Percentiles rank a stretch among this genome's conserved stretches.
These are phyloP conservation scores for Nymphalis urticae DNA, from an alignment of 2,888 invertebrate species.

Conservation along the genomic window DNA sequence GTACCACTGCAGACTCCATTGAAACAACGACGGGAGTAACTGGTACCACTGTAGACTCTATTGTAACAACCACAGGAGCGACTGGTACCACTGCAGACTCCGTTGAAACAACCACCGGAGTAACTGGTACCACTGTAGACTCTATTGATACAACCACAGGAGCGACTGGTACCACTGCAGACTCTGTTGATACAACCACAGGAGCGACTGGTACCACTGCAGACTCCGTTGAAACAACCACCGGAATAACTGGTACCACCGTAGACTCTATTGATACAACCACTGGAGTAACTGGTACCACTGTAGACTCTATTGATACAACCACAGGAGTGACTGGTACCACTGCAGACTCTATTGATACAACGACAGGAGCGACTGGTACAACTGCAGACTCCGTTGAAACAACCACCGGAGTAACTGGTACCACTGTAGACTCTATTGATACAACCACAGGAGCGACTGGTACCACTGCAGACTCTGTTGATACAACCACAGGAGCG, in stretches of 20 bases:
- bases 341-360: too few species aligned
- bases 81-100: neutral
- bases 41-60: neutral
- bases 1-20: neutral
- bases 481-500: too few species aligned
- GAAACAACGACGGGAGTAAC: neutral
- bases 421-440: slow-evolving; percentile 18
- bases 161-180: neutral
- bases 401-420: neutral
- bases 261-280: neutral
- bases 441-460: too few species aligned
- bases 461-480: too few species aligned
- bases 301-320: neutral
- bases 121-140: too few species aligned
- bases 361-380: too few species aligned
- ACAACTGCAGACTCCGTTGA: neutral
- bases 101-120: neutral
- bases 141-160: too few species aligned
- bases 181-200: neutral
- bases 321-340: neutral
- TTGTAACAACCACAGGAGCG: neutral
- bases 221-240: neutral
- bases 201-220: slow-evolving; percentile 3
- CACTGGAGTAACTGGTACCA: neutral
- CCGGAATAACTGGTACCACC: neutral